Base-by-base conservation (phyloP, 1,140 invertebrate species). In the Odontomachus brunneus region DNA sequence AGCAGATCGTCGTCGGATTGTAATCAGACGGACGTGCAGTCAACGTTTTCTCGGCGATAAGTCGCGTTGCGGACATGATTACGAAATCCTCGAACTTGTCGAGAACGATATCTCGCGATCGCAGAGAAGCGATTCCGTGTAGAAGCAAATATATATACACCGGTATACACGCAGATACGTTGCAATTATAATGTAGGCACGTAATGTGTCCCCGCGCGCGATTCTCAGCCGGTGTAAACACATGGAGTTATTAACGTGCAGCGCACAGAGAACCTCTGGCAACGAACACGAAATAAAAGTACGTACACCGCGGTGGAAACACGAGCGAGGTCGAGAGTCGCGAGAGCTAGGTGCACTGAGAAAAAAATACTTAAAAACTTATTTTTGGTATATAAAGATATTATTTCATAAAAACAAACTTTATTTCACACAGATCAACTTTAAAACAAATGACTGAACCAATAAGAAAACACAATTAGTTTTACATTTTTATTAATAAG, bases 241-340 rank as follows among this genome's bases (percentile, higher is more conserved):
- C 48, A 66, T 75, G 53, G 15, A 78, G 69, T 51, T 63, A 63
- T 75, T 63, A 44, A 75, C 3, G n/a, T 0, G 3, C 55, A 53
- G n/a, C 29, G n/a, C n/a, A 19, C 3, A 44, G 38, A 44, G 38
- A 11, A 7, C 3, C n/a, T 33, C 65, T 76, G 62, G 4, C 15
- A 22, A n/a, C n/a, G 17, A 62, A 62, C 38, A 62, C 3, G 38
- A 44, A 44, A 44, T 74, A 49, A 29, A 17, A 62, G 29, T 75
- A 57, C 33, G 11, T 1, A 14, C 19, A 3, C 11, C 7, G 3
- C 19, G n/a, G 9, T 38, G 24, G n/a, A 15, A 73, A 73, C 17
- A 44, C n/a, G 14, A 38, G 14, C 48, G 3, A 15, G n/a, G 55
- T 1, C n/a, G 44, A 38, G 29, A 72, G 17, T 63, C n/a, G 9